Evolutionary conservation across 2,797 vertebrate species (phyloP).

Genomic region (Cyclura pinguis): DNA sequence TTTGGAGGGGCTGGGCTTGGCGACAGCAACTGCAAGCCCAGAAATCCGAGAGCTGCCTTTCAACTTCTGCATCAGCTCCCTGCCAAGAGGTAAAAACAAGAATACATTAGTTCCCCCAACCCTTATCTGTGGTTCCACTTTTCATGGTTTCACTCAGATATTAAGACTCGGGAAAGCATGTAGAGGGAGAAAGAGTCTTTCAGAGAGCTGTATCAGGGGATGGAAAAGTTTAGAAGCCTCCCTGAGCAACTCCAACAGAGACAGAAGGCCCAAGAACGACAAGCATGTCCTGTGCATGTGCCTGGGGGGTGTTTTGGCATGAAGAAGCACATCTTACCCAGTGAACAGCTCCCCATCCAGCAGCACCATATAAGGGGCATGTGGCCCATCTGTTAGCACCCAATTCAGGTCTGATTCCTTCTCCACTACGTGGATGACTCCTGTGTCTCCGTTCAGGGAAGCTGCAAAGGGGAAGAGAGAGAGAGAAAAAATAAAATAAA

Average conservation of each 20-base stretch:
- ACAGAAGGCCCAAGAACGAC: neutral
- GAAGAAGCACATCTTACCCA: constrained; percentile 78
- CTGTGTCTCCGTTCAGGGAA: constrained; percentile 91
- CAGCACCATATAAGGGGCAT: constrained; percentile 92
- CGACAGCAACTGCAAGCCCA: constrained; percentile 87
- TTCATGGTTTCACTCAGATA: too few relatives aligned
- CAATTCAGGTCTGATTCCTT: constrained; percentile 87
- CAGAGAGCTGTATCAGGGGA: too few relatives aligned
- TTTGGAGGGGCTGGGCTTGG: constrained; percentile 74
- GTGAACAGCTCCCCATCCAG: constrained; percentile 87
- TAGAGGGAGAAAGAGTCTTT: too few relatives aligned
- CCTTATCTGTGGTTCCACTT: too few relatives aligned
- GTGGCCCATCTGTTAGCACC: constrained; percentile 86
- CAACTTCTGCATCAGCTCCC: constrained; percentile 87
- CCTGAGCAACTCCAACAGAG: too few relatives aligned
- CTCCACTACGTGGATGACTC: constrained; percentile 92
- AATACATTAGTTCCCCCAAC: too few relatives aligned
- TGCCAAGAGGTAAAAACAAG: constrained; percentile 56
- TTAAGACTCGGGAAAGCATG: too few relatives aligned
- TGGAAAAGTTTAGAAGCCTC: too few relatives aligned
- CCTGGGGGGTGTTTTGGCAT: rapidly evolving
- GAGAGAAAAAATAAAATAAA: rapidly evolving
- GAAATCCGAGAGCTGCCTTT: constrained; percentile 86
- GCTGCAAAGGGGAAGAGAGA: constrained; percentile 75
- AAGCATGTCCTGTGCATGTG: neutral